Evolutionary conservation across 92 coral and sea anemone genomes (phyloP).

Genomic region (Heteractis magnifica): DNA sequence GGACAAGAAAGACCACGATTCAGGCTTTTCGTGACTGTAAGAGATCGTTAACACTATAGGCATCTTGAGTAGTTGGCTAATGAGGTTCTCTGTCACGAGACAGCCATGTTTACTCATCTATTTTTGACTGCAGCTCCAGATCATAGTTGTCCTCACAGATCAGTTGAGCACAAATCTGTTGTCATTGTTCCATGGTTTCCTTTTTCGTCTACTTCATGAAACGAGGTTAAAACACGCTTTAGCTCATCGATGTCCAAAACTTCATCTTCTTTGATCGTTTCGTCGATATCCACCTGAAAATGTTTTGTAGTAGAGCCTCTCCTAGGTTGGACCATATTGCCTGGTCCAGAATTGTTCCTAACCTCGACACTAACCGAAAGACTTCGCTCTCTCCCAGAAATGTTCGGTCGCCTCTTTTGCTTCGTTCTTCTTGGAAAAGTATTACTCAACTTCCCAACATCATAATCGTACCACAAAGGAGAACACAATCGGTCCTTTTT

Average conservation of each 20-base stretch:
- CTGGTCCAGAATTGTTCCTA: neutral
- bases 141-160: conserved; percentile 25
- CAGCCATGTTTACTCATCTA: conserved; percentile 18
- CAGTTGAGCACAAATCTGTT: conserved; percentile 46
- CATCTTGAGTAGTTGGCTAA: neutral
- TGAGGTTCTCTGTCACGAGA: conserved; percentile 27
- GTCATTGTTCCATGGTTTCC: conserved; percentile 8
- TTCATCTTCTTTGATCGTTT: conserved; percentile 39
- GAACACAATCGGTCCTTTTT: conserved; percentile 10
- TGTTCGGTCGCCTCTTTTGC: conserved; percentile 17
- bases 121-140: conserved; percentile 11
- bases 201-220: conserved; percentile 2
- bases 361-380: conserved; percentile 39
- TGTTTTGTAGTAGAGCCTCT: conserved; percentile 29
- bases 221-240: conserved; percentile 3
- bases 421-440: conserved; percentile 38
- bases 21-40: neutral
- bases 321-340: neutral
- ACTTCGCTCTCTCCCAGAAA: conserved; percentile 37
- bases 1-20: neutral
- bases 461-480: conserved; percentile 25
- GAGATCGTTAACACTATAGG: conserved; percentile 13
- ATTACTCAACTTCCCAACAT: conserved; percentile 22
- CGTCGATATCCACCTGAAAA: conserved; percentile 38
- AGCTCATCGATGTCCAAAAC: conserved; percentile 22